Evolutionary conservation across 2,113 vertebrate species (phyloP).

Genomic region (Brachirus orientalis): DNA sequence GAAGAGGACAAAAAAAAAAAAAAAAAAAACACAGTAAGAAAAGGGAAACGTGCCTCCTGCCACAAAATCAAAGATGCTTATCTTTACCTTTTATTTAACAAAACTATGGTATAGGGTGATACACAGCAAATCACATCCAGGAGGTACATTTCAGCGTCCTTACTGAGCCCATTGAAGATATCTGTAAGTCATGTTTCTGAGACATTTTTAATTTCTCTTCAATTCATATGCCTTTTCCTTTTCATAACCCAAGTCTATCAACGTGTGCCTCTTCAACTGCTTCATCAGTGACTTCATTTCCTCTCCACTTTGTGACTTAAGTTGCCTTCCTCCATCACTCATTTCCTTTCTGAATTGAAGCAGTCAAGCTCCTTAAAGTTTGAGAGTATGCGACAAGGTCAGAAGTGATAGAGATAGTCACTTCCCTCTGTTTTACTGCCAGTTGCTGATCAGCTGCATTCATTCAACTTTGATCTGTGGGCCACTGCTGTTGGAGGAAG

Average conservation of each 20-base stretch:
- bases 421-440: slow-evolving; percentile 27
- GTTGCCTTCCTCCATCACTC: slow-evolving; percentile 1
- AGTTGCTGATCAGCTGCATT: slow-evolving; percentile 59
- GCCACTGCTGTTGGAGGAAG: slow-evolving; percentile 31
- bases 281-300: slow-evolving; percentile 51
- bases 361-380: slow-evolving; percentile 14
- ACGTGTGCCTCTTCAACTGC: slow-evolving; percentile 25
- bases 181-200: slow-evolving; percentile 5
- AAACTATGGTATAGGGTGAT: no score
- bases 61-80: not conserved
- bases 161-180: not conserved
- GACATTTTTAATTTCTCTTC: slow-evolving; percentile 22
- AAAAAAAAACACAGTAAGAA: slow-evolving; percentile 17
- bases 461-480: slow-evolving; percentile 25
- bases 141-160: no score
- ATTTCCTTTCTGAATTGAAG: slow-evolving; percentile 17
- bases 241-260: slow-evolving; percentile 43
- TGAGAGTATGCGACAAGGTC: slow-evolving; percentile 23
- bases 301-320: slow-evolving; percentile 40
- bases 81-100: not conserved
- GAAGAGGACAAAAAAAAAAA: slow-evolving; percentile 24
- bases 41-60: not conserved
- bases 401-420: slow-evolving; percentile 19
- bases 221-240: slow-evolving; percentile 1
- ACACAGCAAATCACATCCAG: no score